Percentiles rank a stretch among this genome's conserved stretches.
Conservation (phyloP, 1,140 invertebrate species). For the Drosophila melanogaster region DNA sequence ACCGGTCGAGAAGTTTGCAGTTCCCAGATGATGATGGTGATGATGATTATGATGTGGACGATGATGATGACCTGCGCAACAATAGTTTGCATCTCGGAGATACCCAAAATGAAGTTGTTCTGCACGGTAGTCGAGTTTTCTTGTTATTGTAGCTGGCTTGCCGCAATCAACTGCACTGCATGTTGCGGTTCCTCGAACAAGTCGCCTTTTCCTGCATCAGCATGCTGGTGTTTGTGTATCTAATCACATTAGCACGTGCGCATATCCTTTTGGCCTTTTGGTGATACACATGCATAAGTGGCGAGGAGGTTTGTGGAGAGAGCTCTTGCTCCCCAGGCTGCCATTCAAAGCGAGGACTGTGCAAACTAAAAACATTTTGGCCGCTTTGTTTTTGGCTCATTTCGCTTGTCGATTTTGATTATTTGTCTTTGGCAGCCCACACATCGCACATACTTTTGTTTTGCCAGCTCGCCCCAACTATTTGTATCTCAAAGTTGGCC, state of each 20-base stretch:
- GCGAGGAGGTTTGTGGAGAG: neutral
- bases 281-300: neutral
- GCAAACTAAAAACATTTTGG: conserved; percentile 79
- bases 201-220: conserved; percentile 17
- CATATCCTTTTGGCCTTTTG: conserved; percentile 65
- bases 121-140: conserved; percentile 10
- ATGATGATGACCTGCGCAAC: conserved; percentile 73
- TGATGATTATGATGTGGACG: conserved; percentile 29
- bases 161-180: conserved; percentile 82
- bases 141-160: conserved; percentile 58
- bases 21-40: conserved; percentile 20
- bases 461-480: conserved; percentile 52
- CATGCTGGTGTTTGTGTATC: conserved; percentile 47
- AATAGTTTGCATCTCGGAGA: conserved; percentile 78
- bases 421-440: conserved; percentile 74
- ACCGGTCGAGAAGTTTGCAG: conserved; percentile 54
- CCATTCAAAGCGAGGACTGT: conserved; percentile 35
- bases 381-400: conserved; percentile 80
- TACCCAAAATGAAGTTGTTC: conserved; percentile 50
- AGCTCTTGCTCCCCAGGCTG: conserved; percentile 60
- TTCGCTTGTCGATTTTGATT: conserved; percentile 82
- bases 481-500: conserved; percentile 73
- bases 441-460: conserved; percentile 63
- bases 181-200: conserved; percentile 70
- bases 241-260: conserved; percentile 82